phyloP scores from a whole-genome alignment of 2,888 invertebrate species.

The Arctia plantaginis region DNA sequence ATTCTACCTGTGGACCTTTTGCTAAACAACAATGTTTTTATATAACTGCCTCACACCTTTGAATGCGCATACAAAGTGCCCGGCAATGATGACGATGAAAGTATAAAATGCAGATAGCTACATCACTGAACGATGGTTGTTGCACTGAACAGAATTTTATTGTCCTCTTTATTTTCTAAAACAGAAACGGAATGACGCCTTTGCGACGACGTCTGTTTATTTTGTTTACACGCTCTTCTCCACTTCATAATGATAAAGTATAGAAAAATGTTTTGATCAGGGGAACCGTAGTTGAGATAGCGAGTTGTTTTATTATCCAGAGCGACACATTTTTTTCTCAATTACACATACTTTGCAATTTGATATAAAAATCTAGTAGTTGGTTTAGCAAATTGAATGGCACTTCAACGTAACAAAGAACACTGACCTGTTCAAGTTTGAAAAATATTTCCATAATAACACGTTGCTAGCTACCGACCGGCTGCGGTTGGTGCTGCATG shows the following conservation, averaged over 20 bases:
- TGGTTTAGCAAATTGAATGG: conserved; percentile 62
- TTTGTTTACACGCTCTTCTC: conserved; percentile 48
- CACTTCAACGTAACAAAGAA: conserved; percentile 72
- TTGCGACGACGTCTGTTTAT: conserved; percentile 30
- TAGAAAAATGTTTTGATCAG: conserved; percentile 30
- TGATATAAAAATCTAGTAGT: conserved; percentile 24
- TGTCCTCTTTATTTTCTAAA: conserved; percentile 65
- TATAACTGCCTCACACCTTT: conserved; percentile 47
- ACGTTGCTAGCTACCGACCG: conserved; percentile 58
- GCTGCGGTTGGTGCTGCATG: conserved; percentile 61
- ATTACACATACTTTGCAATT: neutral
- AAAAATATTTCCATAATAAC: conserved; percentile 79
- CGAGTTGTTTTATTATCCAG: neutral
- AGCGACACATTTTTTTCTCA: neutral
- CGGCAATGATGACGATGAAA: conserved; percentile 64
- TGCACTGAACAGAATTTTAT: conserved; percentile 74
- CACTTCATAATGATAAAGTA: conserved; percentile 38
- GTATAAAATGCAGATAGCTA: conserved; percentile 81
- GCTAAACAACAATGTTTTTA: conserved; percentile 69
- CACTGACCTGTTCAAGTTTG: conserved; percentile 69
- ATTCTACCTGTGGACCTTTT: conserved; percentile 54
- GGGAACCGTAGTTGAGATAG: neutral
- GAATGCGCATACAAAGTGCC: conserved; percentile 68
- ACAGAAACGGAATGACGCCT: conserved; percentile 50
- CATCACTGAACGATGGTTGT: conserved; percentile 73